A percentile compares a stretch with the other conserved stretches of the same genome.
These are phyloP conservation scores for Chaenocephalus aceratus DNA, from an alignment of 2,113 vertebrate genomes.

Conservation along the genomic window DNA sequence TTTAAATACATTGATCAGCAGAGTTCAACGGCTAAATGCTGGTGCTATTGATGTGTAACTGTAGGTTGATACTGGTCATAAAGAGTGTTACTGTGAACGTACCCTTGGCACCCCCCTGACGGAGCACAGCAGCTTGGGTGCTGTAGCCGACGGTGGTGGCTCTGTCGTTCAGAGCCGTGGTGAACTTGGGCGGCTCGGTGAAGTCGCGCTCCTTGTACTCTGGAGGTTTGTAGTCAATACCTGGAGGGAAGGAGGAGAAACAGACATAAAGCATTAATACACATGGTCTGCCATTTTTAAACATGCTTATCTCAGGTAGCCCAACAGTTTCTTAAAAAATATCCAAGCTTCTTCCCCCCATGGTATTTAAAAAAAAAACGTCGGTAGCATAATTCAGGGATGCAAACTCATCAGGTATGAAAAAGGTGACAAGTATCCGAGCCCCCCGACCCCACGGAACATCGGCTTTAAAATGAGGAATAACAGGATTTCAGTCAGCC, in stretches of 20 bases:
- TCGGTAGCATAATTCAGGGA: neutral
- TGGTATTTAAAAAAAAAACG: neutral
- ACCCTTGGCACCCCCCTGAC: slow-evolving; percentile 94
- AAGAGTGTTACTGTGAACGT: slow-evolving; percentile 22
- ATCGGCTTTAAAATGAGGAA: too few relatives aligned
- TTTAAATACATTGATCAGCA: too few relatives aligned
- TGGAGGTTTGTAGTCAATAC: slow-evolving; percentile 82
- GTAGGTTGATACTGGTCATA: neutral
- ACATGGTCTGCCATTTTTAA: neutral
- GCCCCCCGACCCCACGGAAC: too few relatives aligned
- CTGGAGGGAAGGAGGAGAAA: slow-evolving; percentile 65
- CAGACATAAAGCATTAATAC: neutral
- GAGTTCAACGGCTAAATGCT: neutral
- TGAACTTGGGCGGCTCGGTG: slow-evolving; percentile 94
- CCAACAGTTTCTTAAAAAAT: neutral
- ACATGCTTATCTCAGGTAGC: neutral
- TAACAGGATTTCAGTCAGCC: too few relatives aligned
- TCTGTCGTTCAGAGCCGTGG: slow-evolving; percentile 88
- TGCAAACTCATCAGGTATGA: too few relatives aligned
- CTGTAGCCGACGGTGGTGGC: slow-evolving; percentile 91
- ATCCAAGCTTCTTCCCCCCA: neutral
- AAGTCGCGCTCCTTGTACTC: slow-evolving; percentile 87
- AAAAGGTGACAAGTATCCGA: too few relatives aligned
- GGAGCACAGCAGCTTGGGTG: slow-evolving; percentile 91
- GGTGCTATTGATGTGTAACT: neutral